Percentiles rank a stretch among this genome's conserved stretches.
Conservation (phyloP, 2,888 invertebrate species). For the Brenthis hecate region DNA sequence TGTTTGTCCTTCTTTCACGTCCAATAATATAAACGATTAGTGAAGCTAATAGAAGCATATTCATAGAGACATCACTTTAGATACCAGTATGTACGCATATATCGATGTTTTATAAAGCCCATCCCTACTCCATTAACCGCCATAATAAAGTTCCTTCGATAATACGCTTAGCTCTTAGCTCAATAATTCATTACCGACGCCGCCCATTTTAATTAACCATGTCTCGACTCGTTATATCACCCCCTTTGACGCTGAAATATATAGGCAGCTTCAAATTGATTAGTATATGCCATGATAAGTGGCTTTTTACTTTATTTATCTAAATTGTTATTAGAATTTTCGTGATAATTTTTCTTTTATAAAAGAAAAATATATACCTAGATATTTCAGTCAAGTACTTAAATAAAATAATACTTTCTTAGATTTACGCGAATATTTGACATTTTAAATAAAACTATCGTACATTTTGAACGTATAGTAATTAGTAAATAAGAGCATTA, state of each 20-base stretch:
- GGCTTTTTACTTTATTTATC: background rate
- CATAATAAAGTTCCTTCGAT: constrained; percentile 80
- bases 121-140: constrained; percentile 64
- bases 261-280: constrained; percentile 11
- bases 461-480: too few species aligned
- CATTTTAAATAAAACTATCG: too few species aligned
- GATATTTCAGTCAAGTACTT: too few species aligned
- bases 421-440: too few species aligned
- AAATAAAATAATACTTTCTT: too few species aligned
- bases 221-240: constrained; percentile 46
- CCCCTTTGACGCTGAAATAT: constrained; percentile 16
- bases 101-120: constrained; percentile 49
- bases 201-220: constrained; percentile 62
- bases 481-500: too few species aligned
- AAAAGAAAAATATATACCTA: too few species aligned
- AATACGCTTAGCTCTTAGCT: constrained; percentile 79
- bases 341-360: too few species aligned
- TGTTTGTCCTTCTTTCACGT: too few species aligned
- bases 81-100: background rate
- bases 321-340: background rate
- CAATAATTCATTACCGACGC: constrained; percentile 75
- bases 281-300: background rate
- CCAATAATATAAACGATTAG: background rate
- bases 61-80: background rate
- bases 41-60: background rate